A percentile compares a stretch with the other conserved stretches of the same genome.
Evolutionary conservation across 2,888 invertebrate species (phyloP).

Genomic region (Tachina grossa): DNA sequence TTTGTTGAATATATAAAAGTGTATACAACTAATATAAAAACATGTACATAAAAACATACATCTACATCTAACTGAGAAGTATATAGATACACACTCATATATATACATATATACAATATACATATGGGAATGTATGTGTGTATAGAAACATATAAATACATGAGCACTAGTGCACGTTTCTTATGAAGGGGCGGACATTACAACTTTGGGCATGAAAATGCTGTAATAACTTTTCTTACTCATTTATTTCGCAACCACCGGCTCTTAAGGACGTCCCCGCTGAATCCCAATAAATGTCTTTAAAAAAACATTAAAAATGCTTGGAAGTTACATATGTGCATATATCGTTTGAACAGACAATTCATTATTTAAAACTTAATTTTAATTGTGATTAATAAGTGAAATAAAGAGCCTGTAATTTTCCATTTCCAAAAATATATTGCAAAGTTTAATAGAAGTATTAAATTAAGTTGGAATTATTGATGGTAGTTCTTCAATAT

Average conservation of each 20-base stretch:
- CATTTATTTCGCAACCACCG: conserved; percentile 42
- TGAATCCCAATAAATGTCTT: neutral
- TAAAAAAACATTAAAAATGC: neutral
- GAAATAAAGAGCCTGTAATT: no score
- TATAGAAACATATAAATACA: no score
- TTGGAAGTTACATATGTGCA: neutral
- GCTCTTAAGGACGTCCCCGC: conserved; percentile 22
- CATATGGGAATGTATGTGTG: neutral
- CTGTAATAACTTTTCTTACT: conserved; percentile 15
- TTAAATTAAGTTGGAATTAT: no score
- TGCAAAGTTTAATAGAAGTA: no score
- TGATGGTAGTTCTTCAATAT: no score
- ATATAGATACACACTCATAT: neutral
- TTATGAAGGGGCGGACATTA: conserved; percentile 64
- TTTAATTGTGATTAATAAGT: no score
- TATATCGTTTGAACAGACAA: neutral
- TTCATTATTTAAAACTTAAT: no score
- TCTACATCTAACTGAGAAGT: neutral
- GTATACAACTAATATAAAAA: neutral
- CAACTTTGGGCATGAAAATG: conserved; percentile 30
- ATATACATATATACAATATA: neutral
- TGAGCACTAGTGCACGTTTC: neutral
- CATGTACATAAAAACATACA: neutral
- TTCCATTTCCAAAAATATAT: no score
- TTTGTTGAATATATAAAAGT: conserved; percentile 46